phyloP scores from a whole-genome alignment of 1,140 invertebrate species.

The Parasteatoda tepidariorum region DNA sequence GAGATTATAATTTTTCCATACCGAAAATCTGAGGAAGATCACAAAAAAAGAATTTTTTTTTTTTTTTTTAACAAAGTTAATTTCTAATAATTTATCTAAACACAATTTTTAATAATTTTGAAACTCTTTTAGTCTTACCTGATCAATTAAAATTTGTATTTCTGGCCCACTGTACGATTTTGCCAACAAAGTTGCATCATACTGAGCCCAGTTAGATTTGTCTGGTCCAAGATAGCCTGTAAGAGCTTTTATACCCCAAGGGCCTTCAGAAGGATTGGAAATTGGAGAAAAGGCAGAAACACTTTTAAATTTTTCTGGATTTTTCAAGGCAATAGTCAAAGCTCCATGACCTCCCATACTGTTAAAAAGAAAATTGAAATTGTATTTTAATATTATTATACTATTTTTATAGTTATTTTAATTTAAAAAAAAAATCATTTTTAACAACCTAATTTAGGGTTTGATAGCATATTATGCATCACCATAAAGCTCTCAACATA shows the following conservation, averaged over 20 bases:
- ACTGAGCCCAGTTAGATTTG: slow-evolving; percentile 79
- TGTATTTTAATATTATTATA: not conserved
- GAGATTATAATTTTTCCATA: too few relatives aligned
- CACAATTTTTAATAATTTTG: too few relatives aligned
- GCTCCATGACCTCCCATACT: slow-evolving; percentile 99
- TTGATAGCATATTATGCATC: not conserved
- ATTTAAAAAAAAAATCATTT: too few relatives aligned
- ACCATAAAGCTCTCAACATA: not conserved
- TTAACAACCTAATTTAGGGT: not conserved
- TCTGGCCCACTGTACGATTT: slow-evolving; percentile 87
- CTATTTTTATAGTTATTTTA: too few relatives aligned
- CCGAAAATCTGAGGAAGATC: too few relatives aligned
- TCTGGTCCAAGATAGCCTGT: slow-evolving; percentile 83
- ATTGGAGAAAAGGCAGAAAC: slow-evolving; percentile 98
- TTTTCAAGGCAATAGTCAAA: slow-evolving; percentile 89
- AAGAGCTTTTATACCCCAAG: slow-evolving; percentile 92
- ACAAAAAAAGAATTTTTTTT: too few relatives aligned
- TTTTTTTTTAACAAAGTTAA: too few relatives aligned
- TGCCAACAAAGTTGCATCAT: slow-evolving; percentile 89
- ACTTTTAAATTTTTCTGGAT: slow-evolving; percentile 88
- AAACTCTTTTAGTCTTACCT: slow-evolving; percentile 74
- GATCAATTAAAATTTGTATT: slow-evolving; percentile 88
- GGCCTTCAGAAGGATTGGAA: slow-evolving; percentile 84
- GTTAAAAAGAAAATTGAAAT: slow-evolving; percentile 44
- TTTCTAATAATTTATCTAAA: too few relatives aligned